These are phyloP conservation scores for Denticeps clupeoides DNA, from an alignment of 2,797 vertebrate genomes.

Conservation along the genomic window DNA sequence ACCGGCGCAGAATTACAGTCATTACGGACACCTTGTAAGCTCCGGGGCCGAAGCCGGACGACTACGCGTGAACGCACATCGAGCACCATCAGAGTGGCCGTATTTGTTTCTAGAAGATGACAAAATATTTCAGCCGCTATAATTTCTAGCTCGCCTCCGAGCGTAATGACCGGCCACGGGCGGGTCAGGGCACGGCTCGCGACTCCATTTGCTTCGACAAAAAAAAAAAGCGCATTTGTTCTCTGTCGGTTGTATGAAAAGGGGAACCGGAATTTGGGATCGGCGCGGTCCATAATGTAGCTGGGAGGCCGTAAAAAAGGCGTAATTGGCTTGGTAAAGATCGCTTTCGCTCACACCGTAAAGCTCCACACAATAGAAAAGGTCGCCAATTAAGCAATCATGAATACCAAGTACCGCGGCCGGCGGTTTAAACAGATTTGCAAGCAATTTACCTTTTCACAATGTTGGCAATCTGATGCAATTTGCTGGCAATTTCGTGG, in stretches of 20 bases:
- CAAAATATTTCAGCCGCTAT: constrained; percentile 90
- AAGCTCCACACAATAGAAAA: constrained; percentile 99
- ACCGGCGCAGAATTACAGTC: no score
- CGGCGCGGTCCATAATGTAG: no score
- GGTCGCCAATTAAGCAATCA: constrained; percentile 99
- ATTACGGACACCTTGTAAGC: no score
- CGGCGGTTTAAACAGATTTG: constrained; percentile 99
- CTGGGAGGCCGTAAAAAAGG: constrained; percentile 85
- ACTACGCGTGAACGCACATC: constrained; percentile 60
- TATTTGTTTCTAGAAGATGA: constrained; percentile 75
- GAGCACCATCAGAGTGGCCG: constrained; percentile 43
- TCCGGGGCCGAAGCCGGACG: no score
- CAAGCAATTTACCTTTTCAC: constrained; percentile 99
- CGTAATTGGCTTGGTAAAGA: constrained; percentile 99
- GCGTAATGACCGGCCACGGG: constrained; percentile 81
- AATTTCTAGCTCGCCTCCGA: constrained; percentile 73
- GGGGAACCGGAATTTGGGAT: constrained; percentile 96
- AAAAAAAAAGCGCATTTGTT: constrained; percentile 97
- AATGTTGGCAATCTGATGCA: constrained; percentile 99
- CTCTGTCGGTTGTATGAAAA: constrained; percentile 82
- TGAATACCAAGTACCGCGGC: constrained; percentile 99
- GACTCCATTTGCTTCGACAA: constrained; percentile 81
- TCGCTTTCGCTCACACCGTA: constrained; percentile 99
- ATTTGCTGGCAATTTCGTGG: constrained; percentile 99
- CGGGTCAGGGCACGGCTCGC: constrained; percentile 76